phyloP scores from a whole-genome alignment of 2,113 vertebrate genomes.

The Gadus macrocephalus region DNA sequence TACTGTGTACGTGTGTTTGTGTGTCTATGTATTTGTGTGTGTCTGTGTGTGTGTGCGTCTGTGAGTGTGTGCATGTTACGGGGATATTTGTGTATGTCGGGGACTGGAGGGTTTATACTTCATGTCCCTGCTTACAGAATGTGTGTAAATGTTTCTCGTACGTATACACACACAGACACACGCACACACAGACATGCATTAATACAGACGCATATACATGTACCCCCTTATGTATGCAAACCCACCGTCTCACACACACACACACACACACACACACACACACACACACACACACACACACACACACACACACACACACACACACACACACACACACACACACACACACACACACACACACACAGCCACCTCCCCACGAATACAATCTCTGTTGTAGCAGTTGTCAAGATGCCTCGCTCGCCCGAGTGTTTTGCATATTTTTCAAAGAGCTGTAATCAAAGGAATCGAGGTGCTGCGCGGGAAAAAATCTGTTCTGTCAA shows the following conservation, averaged over 20 bases:
- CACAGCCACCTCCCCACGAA: conserved; percentile 2
- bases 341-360: too few species aligned
- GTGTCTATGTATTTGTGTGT: background rate
- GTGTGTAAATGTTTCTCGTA: too few species aligned
- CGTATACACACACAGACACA: background rate
- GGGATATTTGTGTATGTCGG: too few species aligned
- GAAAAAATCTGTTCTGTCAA: conserved; percentile 23
- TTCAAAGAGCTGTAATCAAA: conserved; percentile 52
- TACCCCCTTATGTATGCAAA: background rate
- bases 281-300: background rate
- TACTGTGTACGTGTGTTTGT: background rate
- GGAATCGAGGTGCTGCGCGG: conserved; percentile 15
- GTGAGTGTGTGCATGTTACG: too few species aligned
- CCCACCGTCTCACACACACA: background rate
- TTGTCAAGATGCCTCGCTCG: conserved; percentile 34
- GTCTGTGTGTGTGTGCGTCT: conserved; percentile 1
- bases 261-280: background rate
- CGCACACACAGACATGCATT: background rate
- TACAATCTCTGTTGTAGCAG: conserved; percentile 31
- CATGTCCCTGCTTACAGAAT: too few species aligned
- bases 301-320: background rate
- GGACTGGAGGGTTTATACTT: too few species aligned
- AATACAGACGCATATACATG: background rate
- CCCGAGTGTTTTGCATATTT: conserved; percentile 49
- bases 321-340: background rate